Conservation (phyloP, 64 coral and sea anemone species). For the Pocillopora damicornis region DNA sequence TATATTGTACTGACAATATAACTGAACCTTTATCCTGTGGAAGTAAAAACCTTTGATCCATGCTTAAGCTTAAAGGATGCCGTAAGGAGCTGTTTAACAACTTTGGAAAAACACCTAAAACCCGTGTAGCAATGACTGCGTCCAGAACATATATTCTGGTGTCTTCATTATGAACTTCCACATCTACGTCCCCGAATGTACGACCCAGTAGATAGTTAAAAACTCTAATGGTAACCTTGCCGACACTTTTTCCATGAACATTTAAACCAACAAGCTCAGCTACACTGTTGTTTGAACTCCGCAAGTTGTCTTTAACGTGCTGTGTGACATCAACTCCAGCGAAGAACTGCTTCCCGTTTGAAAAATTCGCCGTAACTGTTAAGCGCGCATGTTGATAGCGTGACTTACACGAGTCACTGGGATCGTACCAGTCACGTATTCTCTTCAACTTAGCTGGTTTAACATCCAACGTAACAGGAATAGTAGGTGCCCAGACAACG, state of each 20-base stretch:
- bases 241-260: slow-evolving; percentile 33
- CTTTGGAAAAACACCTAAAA: slow-evolving; percentile 8
- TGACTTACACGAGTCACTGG: slow-evolving; percentile 42
- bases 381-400: slow-evolving; percentile 61
- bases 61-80: not conserved
- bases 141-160: slow-evolving; percentile 53
- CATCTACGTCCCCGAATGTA: slow-evolving; percentile 6
- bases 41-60: slow-evolving; percentile 16
- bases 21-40: slow-evolving; percentile 19
- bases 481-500: slow-evolving; percentile 26
- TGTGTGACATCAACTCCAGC: slow-evolving; percentile 49
- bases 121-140: not conserved
- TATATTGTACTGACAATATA: slow-evolving; percentile 39
- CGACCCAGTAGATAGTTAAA: not conserved
- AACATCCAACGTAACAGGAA: slow-evolving; percentile 24
- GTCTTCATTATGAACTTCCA: slow-evolving; percentile 25
- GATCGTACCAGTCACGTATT: slow-evolving; percentile 52
- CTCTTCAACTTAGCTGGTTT: slow-evolving; percentile 39
- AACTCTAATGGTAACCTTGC: slow-evolving; percentile 9
- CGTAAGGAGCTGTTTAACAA: slow-evolving; percentile 21
- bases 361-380: slow-evolving; percentile 39
- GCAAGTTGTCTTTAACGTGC: slow-evolving; percentile 6
- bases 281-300: slow-evolving; percentile 50
- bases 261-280: slow-evolving; percentile 10
- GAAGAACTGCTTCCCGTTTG: not conserved